Base-by-base conservation (phyloP, 2,888 invertebrate genomes). In the Lepidochrysops patricia region DNA sequence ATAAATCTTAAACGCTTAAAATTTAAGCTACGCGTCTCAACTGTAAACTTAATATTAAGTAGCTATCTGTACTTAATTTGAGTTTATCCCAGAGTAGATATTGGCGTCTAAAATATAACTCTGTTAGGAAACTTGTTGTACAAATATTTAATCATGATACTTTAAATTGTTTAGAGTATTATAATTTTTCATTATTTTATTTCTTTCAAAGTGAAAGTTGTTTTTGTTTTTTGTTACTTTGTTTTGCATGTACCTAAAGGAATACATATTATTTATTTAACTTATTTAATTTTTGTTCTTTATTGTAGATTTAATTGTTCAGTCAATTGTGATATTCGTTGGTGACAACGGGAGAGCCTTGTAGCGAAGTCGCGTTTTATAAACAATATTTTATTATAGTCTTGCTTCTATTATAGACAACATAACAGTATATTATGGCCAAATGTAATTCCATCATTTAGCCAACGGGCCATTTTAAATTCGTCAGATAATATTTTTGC, bases 261-360 rank as follows among this genome's bases (percentile, higher is more conserved):
- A 32, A 54, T 9, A 37, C 0, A 52, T 52, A 29, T 25, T 54
- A 54, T 54, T 54, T 32, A 54, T 32, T 32, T 54, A 54, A 32
- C 3, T 19, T 54, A 54, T 54, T 52, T 15, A 52, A 13, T 50
- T 52, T 52, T 32, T 54, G 32, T 54, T 54, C 12, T 54, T 54
- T 29, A 29, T 15, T 32, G 54, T 19, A 29, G 15, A 54, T 71
- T 66, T 62, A 63, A 50, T 60, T 61, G 65, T 64, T 63, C 68
- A 66, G 66, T 68, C 67, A 67, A n/a, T 67, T 69, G 69, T 67
- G 63, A 66, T 62, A 57, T 66, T 63, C 58, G 43, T 43, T 19
- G 23, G 19, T 43, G 15, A 43, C 19, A 19, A 43, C 43, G 19
- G 43, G 9, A 9, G 43, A 19, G 43, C 43, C 43, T 23, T 43